Base-by-base conservation (phyloP, 2,888 invertebrate genomes). In the Oxycera nigricornis region DNA sequence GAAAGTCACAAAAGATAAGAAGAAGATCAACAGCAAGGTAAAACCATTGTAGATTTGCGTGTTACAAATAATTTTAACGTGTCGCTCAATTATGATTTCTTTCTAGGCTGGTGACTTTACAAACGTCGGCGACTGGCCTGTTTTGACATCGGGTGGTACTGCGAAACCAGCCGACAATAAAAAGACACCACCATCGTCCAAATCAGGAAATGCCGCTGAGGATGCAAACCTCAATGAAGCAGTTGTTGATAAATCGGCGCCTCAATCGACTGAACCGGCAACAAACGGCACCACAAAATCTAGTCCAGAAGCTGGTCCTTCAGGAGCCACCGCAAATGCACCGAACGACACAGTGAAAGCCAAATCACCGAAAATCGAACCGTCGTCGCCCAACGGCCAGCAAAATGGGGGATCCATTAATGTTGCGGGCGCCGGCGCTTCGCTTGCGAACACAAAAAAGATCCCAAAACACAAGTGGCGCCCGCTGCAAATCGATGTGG, bases 101-200 rank as follows among this genome's bases (percentile, higher is more conserved):
- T 81, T 87, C 4, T 88, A 95, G 94, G 93, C 93, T 78, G 93
- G 93, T 83, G 93, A 94, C 86, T 93, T 96, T 86, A 90, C 92
- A 78, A 94, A 95, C 87, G 93, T 93, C 81, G 92, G 93, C 79
- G 96, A 96, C 86, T 97, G 96, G 96, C 96, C 97, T 80, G 91
- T 95, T 79, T 88, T 96, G 39, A 81, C 83, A 79, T 93, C 94
- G 79, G 89, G 91, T 83, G 89, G 70, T 22, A 24, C 75, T 24
- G 73, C 39, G 41, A 35, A 35, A 7, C 20, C 11, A 1, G 46
- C 41, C 11, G 72, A 67, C 26, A 9, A 28, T 4, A 73, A 72
- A 57, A 72, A 62, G 26, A 17, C 62, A 24, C 28, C 30, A n/a
- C 62, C 73, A 50, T 59, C 57, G 28, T 50, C 52, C n/a, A 39